These are phyloP conservation scores for Panulirus ornatus DNA, from an alignment of 1,140 invertebrate species.

Conservation along the genomic window DNA sequence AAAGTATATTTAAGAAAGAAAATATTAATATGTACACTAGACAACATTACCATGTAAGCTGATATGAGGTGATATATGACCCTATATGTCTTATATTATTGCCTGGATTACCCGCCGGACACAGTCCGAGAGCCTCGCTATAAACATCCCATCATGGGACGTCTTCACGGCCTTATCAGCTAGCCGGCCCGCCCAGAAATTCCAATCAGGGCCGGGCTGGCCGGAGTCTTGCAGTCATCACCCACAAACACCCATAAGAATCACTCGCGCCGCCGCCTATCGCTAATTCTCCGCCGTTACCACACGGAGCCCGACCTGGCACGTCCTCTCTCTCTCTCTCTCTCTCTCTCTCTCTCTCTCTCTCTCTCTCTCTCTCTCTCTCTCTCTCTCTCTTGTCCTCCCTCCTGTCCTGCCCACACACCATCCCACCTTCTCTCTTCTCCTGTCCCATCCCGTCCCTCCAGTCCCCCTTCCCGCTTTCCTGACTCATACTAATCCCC, in stretches of 20 bases:
- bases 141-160: slow-evolving; percentile 23
- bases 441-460: neutral
- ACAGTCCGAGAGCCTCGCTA: neutral
- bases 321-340: neutral
- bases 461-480: neutral
- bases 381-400: neutral
- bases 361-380: neutral
- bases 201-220: slow-evolving; percentile 36
- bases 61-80: slow-evolving; percentile 23
- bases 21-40: neutral
- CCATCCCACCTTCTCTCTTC: neutral
- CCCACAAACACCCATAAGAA: slow-evolving; percentile 51
- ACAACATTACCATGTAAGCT: neutral
- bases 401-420: neutral
- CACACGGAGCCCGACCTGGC: neutral
- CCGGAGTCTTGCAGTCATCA: slow-evolving; percentile 48
- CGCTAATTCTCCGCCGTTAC: slow-evolving; percentile 48
- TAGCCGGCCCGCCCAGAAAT: slow-evolving; percentile 34
- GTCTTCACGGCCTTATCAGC: slow-evolving; percentile 37
- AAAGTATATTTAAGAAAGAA: no score
- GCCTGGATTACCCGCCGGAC: neutral
- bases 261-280: slow-evolving; percentile 42
- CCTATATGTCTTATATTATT: slow-evolving; percentile 32
- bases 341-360: neutral
- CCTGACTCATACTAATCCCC: neutral